These are phyloP conservation scores for Rhadina sibilatrix DNA, from an alignment of 2,113 vertebrate species.

Conservation along the genomic window DNA sequence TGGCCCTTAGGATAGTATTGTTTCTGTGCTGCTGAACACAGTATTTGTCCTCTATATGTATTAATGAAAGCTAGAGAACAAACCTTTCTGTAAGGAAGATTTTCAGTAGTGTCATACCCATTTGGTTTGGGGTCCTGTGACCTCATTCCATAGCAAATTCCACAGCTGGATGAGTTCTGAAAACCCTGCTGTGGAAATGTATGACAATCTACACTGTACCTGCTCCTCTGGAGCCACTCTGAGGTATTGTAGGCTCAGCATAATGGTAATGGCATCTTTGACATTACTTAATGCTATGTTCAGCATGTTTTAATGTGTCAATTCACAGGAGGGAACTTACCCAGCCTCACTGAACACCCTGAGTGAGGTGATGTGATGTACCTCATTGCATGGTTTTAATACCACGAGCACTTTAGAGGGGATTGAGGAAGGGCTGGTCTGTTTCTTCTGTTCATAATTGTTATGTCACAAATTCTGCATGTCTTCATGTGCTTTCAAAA, in stretches of 20 bases:
- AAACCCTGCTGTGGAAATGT: not conserved
- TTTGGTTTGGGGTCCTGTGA: not conserved
- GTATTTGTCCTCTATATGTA: not conserved
- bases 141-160: not conserved
- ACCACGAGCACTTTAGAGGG: not conserved
- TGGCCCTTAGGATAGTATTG: not conserved
- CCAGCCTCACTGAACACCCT: not conserved
- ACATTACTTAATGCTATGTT: not conserved
- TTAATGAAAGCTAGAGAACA: not conserved
- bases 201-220: not conserved
- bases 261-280: not conserved
- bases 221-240: not conserved
- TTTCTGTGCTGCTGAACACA: constrained; percentile 22
- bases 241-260: not conserved
- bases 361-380: not conserved
- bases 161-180: not conserved
- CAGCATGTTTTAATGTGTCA: not conserved
- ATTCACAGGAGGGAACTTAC: not conserved
- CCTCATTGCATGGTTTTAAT: not conserved
- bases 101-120: not conserved
- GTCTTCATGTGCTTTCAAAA: not conserved
- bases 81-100: not conserved
- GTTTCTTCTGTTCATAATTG: not conserved
- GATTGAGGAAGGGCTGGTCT: not conserved
- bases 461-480: not conserved